These are phyloP conservation scores for Watersipora subatra DNA, from an alignment of 1,140 invertebrate genomes.

Conservation along the genomic window DNA sequence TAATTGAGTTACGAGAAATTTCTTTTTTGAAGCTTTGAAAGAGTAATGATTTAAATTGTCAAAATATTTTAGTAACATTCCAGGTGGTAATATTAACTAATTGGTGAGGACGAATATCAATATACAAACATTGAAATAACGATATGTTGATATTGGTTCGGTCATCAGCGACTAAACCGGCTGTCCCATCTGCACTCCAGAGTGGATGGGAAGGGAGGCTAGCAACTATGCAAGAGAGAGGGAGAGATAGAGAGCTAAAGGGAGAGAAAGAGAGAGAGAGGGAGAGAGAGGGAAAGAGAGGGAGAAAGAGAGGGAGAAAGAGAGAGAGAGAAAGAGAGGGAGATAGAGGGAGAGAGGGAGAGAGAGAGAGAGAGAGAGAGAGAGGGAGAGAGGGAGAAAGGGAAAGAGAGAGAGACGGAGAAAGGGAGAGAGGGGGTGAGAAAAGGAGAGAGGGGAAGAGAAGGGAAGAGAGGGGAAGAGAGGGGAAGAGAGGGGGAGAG, in stretches of 20 bases:
- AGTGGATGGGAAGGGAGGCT: too few relatives aligned
- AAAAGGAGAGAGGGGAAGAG: not conserved
- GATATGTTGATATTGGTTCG: too few relatives aligned
- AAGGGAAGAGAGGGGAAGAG: not conserved
- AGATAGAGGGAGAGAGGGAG: not conserved
- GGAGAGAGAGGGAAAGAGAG: constrained; percentile 1
- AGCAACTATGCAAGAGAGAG: too few relatives aligned
- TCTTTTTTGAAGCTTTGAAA: too few relatives aligned
- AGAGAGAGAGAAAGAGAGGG: not conserved
- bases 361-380: not conserved
- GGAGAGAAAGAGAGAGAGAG: not conserved
- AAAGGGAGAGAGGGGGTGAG: too few relatives aligned
- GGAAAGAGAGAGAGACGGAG: not conserved
- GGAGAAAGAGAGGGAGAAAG: constrained; percentile 2
- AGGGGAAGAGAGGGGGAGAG: not conserved
- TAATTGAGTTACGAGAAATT: too few relatives aligned
- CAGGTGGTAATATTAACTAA: not conserved
- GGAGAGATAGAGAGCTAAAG: too few relatives aligned
- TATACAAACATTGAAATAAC: too few relatives aligned
- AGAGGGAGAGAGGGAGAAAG: not conserved
- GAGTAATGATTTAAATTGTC: too few relatives aligned
- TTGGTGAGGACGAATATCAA: not conserved
- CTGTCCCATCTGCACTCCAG: too few relatives aligned
- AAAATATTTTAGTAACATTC: too few relatives aligned
- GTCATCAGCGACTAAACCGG: too few relatives aligned